phyloP scores from a whole-genome alignment of 2,113 vertebrate species.

The Callithrix jacchus region DNA sequence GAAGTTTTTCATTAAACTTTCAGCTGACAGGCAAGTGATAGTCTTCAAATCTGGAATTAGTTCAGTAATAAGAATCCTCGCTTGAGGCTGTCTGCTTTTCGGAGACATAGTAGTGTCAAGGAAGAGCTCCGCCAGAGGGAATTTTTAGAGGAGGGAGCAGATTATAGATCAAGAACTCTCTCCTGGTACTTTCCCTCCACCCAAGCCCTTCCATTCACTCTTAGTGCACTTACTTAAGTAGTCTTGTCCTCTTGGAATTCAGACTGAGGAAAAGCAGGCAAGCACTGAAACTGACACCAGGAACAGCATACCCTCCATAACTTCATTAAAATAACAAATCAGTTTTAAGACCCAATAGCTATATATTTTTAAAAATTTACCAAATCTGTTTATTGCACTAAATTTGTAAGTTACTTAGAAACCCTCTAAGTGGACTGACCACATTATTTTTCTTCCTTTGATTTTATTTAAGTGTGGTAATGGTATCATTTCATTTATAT shows the following conservation, averaged over 20 bases:
- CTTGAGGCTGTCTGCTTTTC: slow-evolving; percentile 53
- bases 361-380: not conserved
- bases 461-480: not conserved
- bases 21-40: slow-evolving; percentile 46
- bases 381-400: not conserved
- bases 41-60: slow-evolving; percentile 55
- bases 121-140: not conserved
- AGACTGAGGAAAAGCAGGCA: not conserved
- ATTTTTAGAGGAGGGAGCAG: not conserved
- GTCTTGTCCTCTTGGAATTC: not conserved
- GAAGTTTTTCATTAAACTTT: slow-evolving; percentile 62
- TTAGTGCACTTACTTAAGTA: not conserved
- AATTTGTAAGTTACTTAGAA: not conserved
- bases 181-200: not conserved
- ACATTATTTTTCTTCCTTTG: not conserved
- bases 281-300: not conserved
- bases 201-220: not conserved
- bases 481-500: not conserved
- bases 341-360: not conserved
- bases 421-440: not conserved
- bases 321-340: not conserved
- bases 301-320: not conserved
- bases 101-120: not conserved
- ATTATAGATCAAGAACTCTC: slow-evolving; percentile 5
- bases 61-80: slow-evolving; percentile 48